Evolutionary conservation across 1,140 invertebrate genomes (phyloP), one percentile per base, ranked within the genome.

Genomic region (Papilio glaucus): DNA sequence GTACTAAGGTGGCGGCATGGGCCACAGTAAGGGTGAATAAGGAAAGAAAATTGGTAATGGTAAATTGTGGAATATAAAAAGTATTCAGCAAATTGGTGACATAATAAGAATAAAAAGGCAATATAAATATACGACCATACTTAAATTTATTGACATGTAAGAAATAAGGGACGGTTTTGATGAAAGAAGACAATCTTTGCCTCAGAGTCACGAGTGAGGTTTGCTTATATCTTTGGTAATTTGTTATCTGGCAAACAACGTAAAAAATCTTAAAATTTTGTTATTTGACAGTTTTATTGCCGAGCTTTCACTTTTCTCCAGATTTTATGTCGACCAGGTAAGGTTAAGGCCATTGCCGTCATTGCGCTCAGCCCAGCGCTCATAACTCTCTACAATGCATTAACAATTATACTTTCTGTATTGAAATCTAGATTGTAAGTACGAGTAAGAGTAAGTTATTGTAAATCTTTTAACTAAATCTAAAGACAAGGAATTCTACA

Each of bases 251-350:
- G 21, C 24, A 57, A 24, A 57, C 21, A 12, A 26, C 12, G 21
- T 53, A 24, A 41, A 33, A 2, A 6, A 33, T 3, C 10, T 24
- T 9, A 12, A 12, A 10, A 24, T 1, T 24, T 2, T 24, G 21
- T 12, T 57, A 26, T 21, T 57, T 57, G 49, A 13, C 49, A 57
- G 49, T 57, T 57, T 53, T 24, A 57, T 9, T 57, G 49, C 18
- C 21, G n/a, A 57, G 49, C 49, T 57, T 57, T 57, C 49, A 57
- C 49, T 57, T 57, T 57, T 57, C 49, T 24, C 49, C 21, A 12
- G 49, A 57, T 57, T 57, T 57, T 57, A 57, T 57, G 24, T 9
- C 21, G 21, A 57, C 4, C 18, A 57, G 10, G 18, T 57, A 57
- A 57, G 49, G 21, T 57, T 57, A 57, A 57, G 49, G 49, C 10